Percentiles rank a stretch among this genome's conserved stretches.
phyloP scores from a whole-genome alignment of 2,797 vertebrate genomes.

The Neosilurus hyrtlii region DNA sequence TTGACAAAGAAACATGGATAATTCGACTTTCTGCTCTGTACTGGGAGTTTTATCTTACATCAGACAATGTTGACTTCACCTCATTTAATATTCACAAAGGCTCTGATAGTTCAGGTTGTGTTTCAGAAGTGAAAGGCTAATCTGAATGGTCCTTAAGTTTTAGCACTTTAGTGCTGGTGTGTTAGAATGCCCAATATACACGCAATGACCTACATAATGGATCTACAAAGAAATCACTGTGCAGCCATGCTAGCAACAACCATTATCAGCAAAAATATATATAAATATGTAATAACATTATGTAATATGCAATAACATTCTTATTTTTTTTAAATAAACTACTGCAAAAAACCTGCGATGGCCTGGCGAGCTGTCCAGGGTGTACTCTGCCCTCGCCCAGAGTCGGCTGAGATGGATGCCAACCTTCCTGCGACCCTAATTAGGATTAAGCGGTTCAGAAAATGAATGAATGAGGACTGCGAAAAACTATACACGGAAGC shows the following conservation, averaged over 20 bases:
- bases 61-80: neutral
- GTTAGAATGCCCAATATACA: neutral
- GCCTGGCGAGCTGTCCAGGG: too few relatives aligned
- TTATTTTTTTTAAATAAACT: too few relatives aligned
- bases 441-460: too few relatives aligned
- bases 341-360: too few relatives aligned
- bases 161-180: neutral
- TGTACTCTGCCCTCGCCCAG: too few relatives aligned
- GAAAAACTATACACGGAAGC: neutral
- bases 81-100: slow-evolving; percentile 15
- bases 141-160: neutral
- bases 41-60: neutral
- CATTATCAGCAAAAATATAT: too few relatives aligned
- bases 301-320: too few relatives aligned
- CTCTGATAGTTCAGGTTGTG: slow-evolving; percentile 10
- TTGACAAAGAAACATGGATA: neutral
- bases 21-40: neutral
- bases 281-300: too few relatives aligned
- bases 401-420: too few relatives aligned
- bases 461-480: neutral
- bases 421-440: too few relatives aligned
- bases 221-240: too few relatives aligned
- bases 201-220: neutral
- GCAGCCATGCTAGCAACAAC: neutral
- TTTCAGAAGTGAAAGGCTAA: neutral